phyloP scores from a whole-genome alignment of 2,113 vertebrate species.

The Felis catus region DNA sequence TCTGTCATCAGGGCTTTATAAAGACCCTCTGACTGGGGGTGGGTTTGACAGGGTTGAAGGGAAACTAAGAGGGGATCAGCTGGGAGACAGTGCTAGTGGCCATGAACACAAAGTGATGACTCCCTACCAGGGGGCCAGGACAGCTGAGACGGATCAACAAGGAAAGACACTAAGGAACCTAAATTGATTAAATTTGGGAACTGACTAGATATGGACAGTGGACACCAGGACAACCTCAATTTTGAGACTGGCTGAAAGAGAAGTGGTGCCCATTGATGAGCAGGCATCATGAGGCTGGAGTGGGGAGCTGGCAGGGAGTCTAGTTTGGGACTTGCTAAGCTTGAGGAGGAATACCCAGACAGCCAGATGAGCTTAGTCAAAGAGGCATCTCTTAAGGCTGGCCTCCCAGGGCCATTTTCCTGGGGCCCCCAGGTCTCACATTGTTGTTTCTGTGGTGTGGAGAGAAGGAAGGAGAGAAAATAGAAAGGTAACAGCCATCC shows the following conservation, averaged over 20 bases:
- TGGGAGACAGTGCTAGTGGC: too few species aligned
- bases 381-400: not conserved
- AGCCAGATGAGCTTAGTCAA: not conserved
- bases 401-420: not conserved
- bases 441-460: not conserved
- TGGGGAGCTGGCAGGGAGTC: not conserved
- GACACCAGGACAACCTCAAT: not conserved
- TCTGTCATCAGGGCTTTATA: not conserved
- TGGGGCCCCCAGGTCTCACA: not conserved
- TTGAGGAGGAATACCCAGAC: not conserved
- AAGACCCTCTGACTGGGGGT: not conserved
- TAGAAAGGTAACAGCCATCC: not conserved
- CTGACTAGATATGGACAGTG: accelerated
- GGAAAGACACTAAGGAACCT: not conserved
- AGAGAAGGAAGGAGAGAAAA: not conserved
- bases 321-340: not conserved
- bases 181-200: not conserved
- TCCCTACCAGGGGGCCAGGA: not conserved
- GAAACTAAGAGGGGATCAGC: not conserved
- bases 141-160: not conserved
- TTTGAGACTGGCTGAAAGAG: not conserved
- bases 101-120: not conserved
- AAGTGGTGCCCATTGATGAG: not conserved
- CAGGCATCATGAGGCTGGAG: not conserved
- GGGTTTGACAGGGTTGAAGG: not conserved